phyloP scores from a whole-genome alignment of 2,888 invertebrate species.

The Phlogophora meticulosa region DNA sequence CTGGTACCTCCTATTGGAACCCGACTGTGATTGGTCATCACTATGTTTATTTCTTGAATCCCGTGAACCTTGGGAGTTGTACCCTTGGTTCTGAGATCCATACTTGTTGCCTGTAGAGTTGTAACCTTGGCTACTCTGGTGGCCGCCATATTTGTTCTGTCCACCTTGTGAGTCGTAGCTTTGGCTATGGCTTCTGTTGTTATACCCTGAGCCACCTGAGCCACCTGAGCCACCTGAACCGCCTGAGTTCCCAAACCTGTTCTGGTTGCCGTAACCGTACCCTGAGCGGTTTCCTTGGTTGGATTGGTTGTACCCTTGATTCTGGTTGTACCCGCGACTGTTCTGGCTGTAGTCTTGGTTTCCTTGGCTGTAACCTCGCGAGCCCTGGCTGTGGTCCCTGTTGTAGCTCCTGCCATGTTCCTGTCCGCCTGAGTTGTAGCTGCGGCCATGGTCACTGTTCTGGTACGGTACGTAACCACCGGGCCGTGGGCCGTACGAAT shows the following conservation, averaged over 20 bases:
- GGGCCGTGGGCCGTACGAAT: constrained; percentile 82
- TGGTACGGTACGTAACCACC: constrained; percentile 79
- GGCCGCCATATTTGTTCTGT: constrained; percentile 54
- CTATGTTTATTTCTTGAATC: constrained; percentile 56
- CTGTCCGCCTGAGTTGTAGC: constrained; percentile 42
- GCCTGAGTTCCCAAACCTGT: constrained; percentile 44
- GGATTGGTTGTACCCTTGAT: constrained; percentile 63
- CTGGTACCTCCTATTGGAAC: constrained; percentile 54
- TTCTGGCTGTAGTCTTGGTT: constrained; percentile 49
- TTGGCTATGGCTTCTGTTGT: constrained; percentile 60
- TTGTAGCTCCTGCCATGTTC: constrained; percentile 42
- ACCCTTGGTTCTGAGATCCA: constrained; percentile 53
- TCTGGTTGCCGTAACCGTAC: constrained; percentile 59
- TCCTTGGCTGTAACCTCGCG: constrained; percentile 42
- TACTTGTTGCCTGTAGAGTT: constrained; percentile 31
- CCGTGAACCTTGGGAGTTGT: constrained; percentile 53
- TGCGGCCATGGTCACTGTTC: constrained; percentile 48
- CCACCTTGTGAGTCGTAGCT: constrained; percentile 58
- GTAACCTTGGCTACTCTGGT: constrained; percentile 59
- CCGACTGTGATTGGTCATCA: constrained; percentile 50
- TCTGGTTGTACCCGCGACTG: constrained; percentile 62
- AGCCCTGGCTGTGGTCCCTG: constrained; percentile 62
- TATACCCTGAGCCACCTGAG: constrained; percentile 51
- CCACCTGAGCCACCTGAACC: constrained; percentile 35
- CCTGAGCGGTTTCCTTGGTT: constrained; percentile 56